phyloP scores from a whole-genome alignment of 37 sponge, comb jelly and placozoan species.

The Halisarca cf. caerulea region DNA sequence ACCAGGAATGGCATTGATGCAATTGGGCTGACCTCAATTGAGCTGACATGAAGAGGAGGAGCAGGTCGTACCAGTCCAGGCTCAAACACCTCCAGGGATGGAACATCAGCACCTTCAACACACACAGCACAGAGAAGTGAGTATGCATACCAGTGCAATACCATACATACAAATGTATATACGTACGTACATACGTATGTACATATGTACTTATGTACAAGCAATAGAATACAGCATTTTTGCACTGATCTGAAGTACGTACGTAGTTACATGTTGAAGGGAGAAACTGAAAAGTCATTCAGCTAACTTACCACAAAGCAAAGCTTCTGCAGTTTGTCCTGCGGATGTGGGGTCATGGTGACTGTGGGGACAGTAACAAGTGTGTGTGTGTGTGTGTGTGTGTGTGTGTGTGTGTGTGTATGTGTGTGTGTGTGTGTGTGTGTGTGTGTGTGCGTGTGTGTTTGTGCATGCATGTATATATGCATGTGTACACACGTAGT shows the following conservation, averaged over 20 bases:
- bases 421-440: constrained; percentile 2
- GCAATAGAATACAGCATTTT: too few species aligned
- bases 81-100: constrained; percentile 72
- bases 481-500: neutral
- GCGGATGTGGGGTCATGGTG: constrained; percentile 29
- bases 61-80: constrained; percentile 80
- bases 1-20: constrained; percentile 73
- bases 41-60: constrained; percentile 81
- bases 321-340: constrained; percentile 52
- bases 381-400: too few species aligned
- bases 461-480: too few species aligned
- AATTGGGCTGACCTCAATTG: constrained; percentile 61
- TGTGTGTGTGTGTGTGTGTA: too few species aligned
- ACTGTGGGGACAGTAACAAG: constrained; percentile 8
- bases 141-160: too few species aligned
- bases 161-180: too few species aligned
- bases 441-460: neutral
- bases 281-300: too few species aligned
- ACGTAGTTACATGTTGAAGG: too few species aligned
- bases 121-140: too few species aligned
- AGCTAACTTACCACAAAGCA: constrained; percentile 36
- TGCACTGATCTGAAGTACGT: too few species aligned
- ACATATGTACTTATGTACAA: too few species aligned
- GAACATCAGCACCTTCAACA: constrained; percentile 34
- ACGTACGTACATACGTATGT: too few species aligned